Evolutionary conservation across 1,140 invertebrate genomes (phyloP).

Genomic region (Carcinoscorpius rotundicauda): DNA sequence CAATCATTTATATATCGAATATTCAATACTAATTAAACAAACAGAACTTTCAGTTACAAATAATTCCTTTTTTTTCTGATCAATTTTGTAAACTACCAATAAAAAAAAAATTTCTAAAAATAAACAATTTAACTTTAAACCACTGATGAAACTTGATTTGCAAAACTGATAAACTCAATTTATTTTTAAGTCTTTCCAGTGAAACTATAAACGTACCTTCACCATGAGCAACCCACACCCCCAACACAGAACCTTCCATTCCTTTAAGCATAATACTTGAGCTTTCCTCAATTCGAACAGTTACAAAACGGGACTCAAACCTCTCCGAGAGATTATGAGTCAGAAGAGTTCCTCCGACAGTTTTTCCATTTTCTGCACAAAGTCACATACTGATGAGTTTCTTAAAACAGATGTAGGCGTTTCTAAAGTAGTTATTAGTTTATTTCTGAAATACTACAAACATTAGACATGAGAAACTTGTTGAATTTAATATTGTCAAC

Average conservation of each 20-base stretch:
- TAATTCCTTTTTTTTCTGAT: no score
- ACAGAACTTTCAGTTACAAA: no score
- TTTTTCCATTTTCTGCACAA: neutral
- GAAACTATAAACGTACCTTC: constrained; percentile 51
- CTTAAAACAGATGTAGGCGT: no score
- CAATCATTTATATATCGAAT: no score
- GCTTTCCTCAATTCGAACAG: constrained; percentile 58
- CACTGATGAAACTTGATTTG: neutral
- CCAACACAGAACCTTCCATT: constrained; percentile 71
- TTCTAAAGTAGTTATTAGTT: no score
- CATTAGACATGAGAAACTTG: no score
- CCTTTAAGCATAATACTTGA: constrained; percentile 71
- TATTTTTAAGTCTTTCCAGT: neutral
- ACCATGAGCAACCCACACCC: constrained; percentile 94
- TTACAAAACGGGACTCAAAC: constrained; percentile 84
- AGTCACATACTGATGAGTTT: no score
- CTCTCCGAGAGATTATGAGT: constrained; percentile 75
- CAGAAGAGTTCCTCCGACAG: constrained; percentile 50
- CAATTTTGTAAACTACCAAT: neutral
- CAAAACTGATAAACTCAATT: neutral
- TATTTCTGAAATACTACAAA: no score
- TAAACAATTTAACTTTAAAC: neutral
- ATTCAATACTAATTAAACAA: no score
- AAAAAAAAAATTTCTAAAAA: neutral
- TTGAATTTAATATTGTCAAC: no score